Percentiles rank a stretch among this genome's conserved stretches.
These are phyloP conservation scores for Scotopteryx bipunctaria DNA, from an alignment of 2,888 invertebrate genomes.

Conservation along the genomic window DNA sequence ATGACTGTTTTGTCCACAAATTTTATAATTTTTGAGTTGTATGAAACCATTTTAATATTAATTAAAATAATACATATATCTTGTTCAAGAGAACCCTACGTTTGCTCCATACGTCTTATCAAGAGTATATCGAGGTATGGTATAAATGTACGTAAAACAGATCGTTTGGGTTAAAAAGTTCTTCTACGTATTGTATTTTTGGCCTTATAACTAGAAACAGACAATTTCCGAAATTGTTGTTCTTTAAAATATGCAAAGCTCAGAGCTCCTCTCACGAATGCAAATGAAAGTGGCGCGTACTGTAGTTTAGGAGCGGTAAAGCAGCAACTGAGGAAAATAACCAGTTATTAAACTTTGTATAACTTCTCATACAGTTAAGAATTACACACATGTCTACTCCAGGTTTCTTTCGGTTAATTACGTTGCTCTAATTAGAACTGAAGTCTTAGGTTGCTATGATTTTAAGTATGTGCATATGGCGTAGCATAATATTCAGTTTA, in stretches of 20 bases:
- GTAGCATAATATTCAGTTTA: background rate
- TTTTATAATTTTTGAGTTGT: no score
- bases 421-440: conserved; percentile 15
- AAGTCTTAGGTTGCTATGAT: background rate
- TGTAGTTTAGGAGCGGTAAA: conserved; percentile 13
- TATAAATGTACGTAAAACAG: no score
- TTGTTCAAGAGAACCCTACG: no score
- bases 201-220: background rate
- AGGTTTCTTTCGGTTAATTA: conserved; percentile 25
- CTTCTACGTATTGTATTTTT: no score
- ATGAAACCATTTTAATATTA: no score
- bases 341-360: conserved; percentile 18
- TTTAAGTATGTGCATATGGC: background rate
- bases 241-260: background rate
- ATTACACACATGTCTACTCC: conserved; percentile 17
- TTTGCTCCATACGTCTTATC: no score
- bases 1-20: background rate
- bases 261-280: background rate
- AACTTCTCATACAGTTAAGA: conserved; percentile 20
- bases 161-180: no score
- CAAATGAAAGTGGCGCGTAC: background rate
- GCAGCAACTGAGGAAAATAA: conserved; percentile 17
- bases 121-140: no score
- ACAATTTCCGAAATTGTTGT: background rate
- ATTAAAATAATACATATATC: no score